These are phyloP conservation scores for Amblyopsis hoosieri DNA, from an alignment of 2,797 vertebrate species.

Conservation along the genomic window DNA sequence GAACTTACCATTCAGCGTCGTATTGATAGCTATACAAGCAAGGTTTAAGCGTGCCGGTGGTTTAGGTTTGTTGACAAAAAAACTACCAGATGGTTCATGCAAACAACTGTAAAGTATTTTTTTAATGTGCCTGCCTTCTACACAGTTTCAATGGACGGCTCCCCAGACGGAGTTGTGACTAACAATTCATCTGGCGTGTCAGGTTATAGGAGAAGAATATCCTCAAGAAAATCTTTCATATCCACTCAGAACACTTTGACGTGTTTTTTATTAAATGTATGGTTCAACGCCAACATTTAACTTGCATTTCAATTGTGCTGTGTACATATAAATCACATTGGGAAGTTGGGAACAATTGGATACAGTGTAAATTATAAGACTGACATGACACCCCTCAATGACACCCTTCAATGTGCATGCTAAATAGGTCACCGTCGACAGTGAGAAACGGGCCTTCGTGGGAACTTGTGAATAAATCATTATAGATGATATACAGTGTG, in stretches of 20 bases:
- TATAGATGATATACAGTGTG: slow-evolving; percentile 20
- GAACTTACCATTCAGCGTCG: no score
- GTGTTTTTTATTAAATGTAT: slow-evolving; percentile 15
- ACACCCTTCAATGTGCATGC: slow-evolving; percentile 26
- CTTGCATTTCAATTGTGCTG: slow-evolving; percentile 37
- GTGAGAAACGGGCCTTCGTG: slow-evolving; percentile 33
- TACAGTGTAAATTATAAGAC: slow-evolving; percentile 44
- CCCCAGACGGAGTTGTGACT: no score
- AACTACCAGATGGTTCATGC: no score
- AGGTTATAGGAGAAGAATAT: background rate
- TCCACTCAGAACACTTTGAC: slow-evolving; percentile 12
- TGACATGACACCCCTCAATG: slow-evolving; percentile 41
- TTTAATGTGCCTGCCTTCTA: no score
- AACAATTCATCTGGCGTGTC: no score
- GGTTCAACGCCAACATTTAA: slow-evolving; percentile 16
- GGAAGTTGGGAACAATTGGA: slow-evolving; percentile 37
- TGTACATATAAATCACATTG: slow-evolving; percentile 23
- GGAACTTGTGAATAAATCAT: slow-evolving; percentile 36
- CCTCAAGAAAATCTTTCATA: slow-evolving; percentile 8
- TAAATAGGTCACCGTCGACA: slow-evolving; percentile 51
- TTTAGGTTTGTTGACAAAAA: no score
- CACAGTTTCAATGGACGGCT: no score
- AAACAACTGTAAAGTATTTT: no score
- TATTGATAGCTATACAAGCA: no score
- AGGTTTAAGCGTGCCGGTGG: no score